Evolutionary conservation across 2,797 vertebrate species (phyloP).

Genomic region (Siniperca scherzeri): DNA sequence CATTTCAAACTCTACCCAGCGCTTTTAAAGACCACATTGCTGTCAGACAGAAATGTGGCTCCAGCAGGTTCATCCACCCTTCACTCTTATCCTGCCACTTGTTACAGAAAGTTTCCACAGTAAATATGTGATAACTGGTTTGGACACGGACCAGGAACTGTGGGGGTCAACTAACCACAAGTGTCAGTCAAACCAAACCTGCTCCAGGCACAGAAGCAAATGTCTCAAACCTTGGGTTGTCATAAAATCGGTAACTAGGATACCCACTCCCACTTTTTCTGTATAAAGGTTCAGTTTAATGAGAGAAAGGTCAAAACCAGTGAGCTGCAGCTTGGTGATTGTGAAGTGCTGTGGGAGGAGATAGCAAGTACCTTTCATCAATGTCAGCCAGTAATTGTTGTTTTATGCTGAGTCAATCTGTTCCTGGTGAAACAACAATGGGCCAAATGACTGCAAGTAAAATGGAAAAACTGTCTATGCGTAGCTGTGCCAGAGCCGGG

Average conservation of each 20-base stretch:
- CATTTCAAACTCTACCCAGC: not conserved
- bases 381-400: constrained; percentile 21
- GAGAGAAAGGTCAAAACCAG: constrained; percentile 38
- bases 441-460: not conserved
- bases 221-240: not conserved
- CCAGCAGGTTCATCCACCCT: not conserved
- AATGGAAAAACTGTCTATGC: too few relatives aligned
- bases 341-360: constrained; percentile 44
- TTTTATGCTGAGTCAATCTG: constrained; percentile 13
- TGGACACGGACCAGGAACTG: not conserved
- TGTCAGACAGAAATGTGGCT: not conserved
- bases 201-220: not conserved
- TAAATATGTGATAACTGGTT: not conserved
- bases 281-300: constrained; percentile 43
- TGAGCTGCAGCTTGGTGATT: constrained; percentile 52
- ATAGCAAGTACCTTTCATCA: constrained; percentile 57
- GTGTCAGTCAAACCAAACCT: not conserved
- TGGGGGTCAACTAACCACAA: not conserved
- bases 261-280: constrained; percentile 10
- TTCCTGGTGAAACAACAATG: not conserved
- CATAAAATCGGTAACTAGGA: constrained; percentile 50
- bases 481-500: too few relatives aligned
- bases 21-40: not conserved
- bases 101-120: not conserved
- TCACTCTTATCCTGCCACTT: not conserved